These are phyloP conservation scores for Antheraea assamensis DNA, from an alignment of 2,888 invertebrate species.

Conservation along the genomic window DNA sequence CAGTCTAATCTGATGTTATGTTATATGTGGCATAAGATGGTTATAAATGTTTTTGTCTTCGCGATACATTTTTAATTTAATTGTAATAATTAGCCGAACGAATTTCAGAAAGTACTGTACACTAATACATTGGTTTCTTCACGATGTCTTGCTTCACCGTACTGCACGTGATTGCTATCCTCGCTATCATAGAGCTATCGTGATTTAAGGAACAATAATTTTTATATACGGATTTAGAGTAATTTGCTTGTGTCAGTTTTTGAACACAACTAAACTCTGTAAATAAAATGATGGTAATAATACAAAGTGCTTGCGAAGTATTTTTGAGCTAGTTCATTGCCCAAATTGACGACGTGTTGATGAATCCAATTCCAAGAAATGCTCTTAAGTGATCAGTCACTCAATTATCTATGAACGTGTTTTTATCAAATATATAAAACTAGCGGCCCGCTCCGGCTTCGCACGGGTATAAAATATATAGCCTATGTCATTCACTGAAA, in stretches of 20 bases:
- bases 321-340: neutral
- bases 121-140: neutral
- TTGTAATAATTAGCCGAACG: neutral
- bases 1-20: no score
- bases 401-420: neutral
- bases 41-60: neutral
- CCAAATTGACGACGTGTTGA: neutral
- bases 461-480: no score
- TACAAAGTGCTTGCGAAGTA: neutral
- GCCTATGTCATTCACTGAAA: no score
- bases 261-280: neutral
- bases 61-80: neutral
- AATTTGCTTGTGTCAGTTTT: no score
- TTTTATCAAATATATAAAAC: neutral
- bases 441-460: no score
- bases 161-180: no score
- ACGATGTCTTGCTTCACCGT: neutral
- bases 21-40: no score
- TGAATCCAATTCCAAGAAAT: neutral
- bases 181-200: neutral
- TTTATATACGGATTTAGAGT: no score
- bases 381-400: neutral
- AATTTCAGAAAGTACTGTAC: neutral
- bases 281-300: neutral
- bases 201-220: neutral